phyloP scores from a whole-genome alignment of 2,888 invertebrate species.

The Trypoxylon attenuatum region DNA sequence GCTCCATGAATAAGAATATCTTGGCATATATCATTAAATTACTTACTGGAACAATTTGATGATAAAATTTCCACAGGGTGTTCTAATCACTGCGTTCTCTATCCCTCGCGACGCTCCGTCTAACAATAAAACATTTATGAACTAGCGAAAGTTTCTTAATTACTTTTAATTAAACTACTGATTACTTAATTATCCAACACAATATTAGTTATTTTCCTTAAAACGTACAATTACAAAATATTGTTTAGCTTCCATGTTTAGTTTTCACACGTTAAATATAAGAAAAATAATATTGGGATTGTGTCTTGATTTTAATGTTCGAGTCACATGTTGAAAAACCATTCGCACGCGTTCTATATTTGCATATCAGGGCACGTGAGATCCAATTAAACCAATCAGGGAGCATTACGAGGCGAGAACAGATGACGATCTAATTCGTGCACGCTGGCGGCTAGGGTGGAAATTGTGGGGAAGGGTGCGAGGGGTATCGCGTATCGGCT shows the following conservation, averaged over 20 bases:
- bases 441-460: slow-evolving; percentile 37
- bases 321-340: neutral
- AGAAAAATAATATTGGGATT: neutral
- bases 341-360: slow-evolving; percentile 13
- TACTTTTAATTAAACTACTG: too few species aligned
- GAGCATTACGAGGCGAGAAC: slow-evolving; percentile 58
- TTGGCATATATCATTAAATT: too few species aligned
- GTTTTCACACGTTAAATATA: neutral
- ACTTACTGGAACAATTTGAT: too few species aligned
- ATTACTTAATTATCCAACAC: too few species aligned
- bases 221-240: neutral
- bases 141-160: too few species aligned
- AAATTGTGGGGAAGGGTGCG: slow-evolving; percentile 2
- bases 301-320: too few species aligned
- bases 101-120: too few species aligned
- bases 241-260: neutral
- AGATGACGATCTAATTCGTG: slow-evolving; percentile 64
- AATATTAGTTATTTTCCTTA: too few species aligned
- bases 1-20: too few species aligned
- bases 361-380: slow-evolving; percentile 44
- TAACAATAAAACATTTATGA: too few species aligned
- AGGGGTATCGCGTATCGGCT: slow-evolving; percentile 2
- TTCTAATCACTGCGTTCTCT: too few species aligned
- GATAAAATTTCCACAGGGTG: too few species aligned
- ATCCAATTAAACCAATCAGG: slow-evolving; percentile 63